A percentile compares a stretch with the other conserved stretches of the same genome.
Conservation (phyloP, 1,140 invertebrate species). For the Lasaia peninsularis region DNA sequence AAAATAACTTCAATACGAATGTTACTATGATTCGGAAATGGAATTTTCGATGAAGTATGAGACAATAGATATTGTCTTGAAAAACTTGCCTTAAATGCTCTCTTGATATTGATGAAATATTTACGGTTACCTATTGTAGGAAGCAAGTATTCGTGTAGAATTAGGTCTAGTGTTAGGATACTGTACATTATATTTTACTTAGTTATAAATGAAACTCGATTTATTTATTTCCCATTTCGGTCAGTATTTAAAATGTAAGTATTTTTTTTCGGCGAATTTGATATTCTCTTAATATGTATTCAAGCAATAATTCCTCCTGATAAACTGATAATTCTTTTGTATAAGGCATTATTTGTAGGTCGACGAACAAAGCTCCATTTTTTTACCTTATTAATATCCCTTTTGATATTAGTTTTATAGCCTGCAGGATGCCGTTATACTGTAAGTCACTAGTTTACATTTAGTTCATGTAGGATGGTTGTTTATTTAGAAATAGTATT, state of each 20-base stretch:
- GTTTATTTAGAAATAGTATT: constrained; percentile 30
- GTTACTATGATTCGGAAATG: not conserved
- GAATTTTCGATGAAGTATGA: constrained; percentile 15
- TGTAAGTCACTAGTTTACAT: constrained; percentile 25
- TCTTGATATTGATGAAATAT: constrained; percentile 68
- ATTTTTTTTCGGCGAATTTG: constrained; percentile 55
- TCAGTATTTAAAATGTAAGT: constrained; percentile 75
- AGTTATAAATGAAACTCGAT: constrained; percentile 45
- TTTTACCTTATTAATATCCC: not conserved
- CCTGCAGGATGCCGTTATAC: constrained; percentile 23
- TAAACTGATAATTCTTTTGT: constrained; percentile 12
- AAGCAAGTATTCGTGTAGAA: constrained; percentile 71
- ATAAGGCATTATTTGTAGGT: constrained; percentile 7
- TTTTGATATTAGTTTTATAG: not conserved
- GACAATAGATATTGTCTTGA: constrained; percentile 10
- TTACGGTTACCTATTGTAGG: constrained; percentile 74
- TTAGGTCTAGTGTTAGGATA: constrained; percentile 56
- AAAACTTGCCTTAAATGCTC: constrained; percentile 72
- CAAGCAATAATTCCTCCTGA: constrained; percentile 55
- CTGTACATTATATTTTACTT: constrained; percentile 71
- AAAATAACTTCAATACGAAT: not conserved
- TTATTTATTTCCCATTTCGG: constrained; percentile 74
- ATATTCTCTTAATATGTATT: constrained; percentile 46
- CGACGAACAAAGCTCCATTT: not conserved
- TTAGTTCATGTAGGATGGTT: constrained; percentile 24